Evolutionary conservation across 2,888 invertebrate genomes (phyloP).

Genomic region (Sarcophaga carnaria): DNA sequence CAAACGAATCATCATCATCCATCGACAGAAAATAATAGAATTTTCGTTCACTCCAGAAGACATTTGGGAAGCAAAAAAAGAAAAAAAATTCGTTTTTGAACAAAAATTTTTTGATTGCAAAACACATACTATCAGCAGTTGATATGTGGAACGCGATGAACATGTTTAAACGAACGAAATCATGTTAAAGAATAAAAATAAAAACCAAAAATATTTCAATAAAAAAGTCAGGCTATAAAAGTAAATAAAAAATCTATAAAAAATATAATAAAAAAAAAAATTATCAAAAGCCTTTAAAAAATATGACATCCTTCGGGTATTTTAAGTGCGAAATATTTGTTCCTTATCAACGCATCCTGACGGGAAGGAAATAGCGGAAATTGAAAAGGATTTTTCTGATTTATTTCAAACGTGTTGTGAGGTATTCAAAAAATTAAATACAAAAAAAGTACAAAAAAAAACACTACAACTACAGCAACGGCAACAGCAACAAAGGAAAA

Average conservation of each 20-base stretch:
- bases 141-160: conserved; percentile 49
- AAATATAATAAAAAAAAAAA: conserved; percentile 23
- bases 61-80: not conserved
- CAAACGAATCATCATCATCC: not conserved
- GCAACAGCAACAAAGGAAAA: not conserved
- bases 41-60: not conserved
- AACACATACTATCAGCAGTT: not conserved
- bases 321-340: not conserved
- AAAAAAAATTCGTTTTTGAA: not conserved
- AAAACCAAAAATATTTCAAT: not conserved
- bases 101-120: conserved; percentile 43
- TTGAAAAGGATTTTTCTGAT: conserved; percentile 38
- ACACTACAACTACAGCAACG: too few species aligned
- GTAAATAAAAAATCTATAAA: not conserved
- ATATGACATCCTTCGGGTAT: not conserved
- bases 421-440: not conserved
- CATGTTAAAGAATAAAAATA: not conserved
- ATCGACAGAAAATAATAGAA: not conserved
- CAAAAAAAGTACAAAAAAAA: too few species aligned
- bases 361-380: conserved; percentile 48
- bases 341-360: conserved; percentile 14
- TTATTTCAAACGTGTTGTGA: conserved; percentile 33
- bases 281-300: not conserved
- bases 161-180: conserved; percentile 46
- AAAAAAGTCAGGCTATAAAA: not conserved